Evolutionary conservation across 2,113 vertebrate species (phyloP).

Genomic region (Centropus bengalensis): DNA sequence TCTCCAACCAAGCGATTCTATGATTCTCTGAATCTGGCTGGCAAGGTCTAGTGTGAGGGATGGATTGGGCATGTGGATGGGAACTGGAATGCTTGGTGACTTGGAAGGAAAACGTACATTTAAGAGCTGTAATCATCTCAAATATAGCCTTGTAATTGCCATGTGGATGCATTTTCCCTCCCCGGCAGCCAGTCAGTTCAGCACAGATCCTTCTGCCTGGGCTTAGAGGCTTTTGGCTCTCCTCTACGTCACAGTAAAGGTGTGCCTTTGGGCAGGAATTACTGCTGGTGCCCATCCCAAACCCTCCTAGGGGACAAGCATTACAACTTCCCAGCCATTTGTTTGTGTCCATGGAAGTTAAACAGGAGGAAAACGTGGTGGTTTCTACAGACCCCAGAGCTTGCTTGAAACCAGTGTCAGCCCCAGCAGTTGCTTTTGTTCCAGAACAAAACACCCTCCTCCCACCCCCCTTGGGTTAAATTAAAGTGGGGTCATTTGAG

Average conservation of each 20-base stretch:
- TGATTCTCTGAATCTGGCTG: neutral
- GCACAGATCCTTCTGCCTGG: neutral
- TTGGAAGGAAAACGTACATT: neutral
- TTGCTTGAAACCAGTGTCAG: neutral
- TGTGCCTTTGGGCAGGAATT: neutral
- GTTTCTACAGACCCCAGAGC: neutral
- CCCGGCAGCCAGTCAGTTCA: neutral
- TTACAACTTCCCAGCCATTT: neutral
- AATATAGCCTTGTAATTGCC: neutral
- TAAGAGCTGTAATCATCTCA: neutral
- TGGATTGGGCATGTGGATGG: neutral
- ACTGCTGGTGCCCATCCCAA: neutral
- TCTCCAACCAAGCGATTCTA: too few relatives aligned
- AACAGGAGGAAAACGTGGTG: neutral
- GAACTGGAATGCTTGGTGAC: neutral
- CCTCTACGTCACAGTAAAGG: neutral
- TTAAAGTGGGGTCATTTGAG: constrained; percentile 23
- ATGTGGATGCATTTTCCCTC: neutral
- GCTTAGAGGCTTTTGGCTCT: neutral
- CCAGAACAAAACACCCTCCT: neutral
- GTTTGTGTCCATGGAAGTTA: neutral
- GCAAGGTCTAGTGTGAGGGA: neutral
- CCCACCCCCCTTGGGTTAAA: constrained; percentile 12
- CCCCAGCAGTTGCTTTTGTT: constrained; percentile 3
- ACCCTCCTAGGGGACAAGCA: neutral